Base-by-base conservation (phyloP, 2,113 vertebrate species). In the Eolophus roseicapilla region DNA sequence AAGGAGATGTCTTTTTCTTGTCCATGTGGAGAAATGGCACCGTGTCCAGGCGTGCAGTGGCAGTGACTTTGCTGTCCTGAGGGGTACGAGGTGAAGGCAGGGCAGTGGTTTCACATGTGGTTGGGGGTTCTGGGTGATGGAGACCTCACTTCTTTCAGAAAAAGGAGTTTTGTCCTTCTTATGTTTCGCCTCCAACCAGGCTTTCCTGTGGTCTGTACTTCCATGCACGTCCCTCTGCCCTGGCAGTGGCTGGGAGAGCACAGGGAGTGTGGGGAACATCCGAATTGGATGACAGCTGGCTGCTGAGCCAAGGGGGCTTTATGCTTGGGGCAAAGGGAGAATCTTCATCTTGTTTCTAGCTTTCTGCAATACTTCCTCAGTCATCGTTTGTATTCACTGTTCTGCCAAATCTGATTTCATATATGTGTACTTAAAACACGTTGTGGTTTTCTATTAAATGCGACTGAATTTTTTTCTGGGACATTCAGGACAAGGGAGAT, bases 41-140 rank as follows among this genome's bases (percentile, higher is more conserved):
- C 0, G 0, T 19, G 43, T 19, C 27, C 25, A 10, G 33, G 31
- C 2, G 0, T 4, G 27, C 17, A 2, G 17, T 6, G 16, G 18
- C 0, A 0, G 50, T 18, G 35, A 6, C 7, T 60, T 77, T 35
- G 17, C 60, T 68, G 47, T 55, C 49, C 75, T 20, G 62, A 39
- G 62, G 13, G 41, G 52, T 43, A 10, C 20, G 24, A 19, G 52
- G 28, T 1, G 4, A 49, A 29, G 52, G 49, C 53, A 52, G 27
- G 18, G 55, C 53, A 28, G 24, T 28, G 68, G 20, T 74, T 52
- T 43, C 67, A 43, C 8, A 0, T 8, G 8, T 13, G 21, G 39
- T 1, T 64, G 46, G 17, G 17, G 18, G 13, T 7, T 29, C 59
- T 46, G 53, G 7, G 13, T 31, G 44, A 13, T 15, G 16, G n/a